Percentiles rank a stretch among this genome's conserved stretches.
These are phyloP conservation scores for Amphiura filiformis DNA, from an alignment of 35 echinoderm and acorn worm genomes.

Conservation along the genomic window DNA sequence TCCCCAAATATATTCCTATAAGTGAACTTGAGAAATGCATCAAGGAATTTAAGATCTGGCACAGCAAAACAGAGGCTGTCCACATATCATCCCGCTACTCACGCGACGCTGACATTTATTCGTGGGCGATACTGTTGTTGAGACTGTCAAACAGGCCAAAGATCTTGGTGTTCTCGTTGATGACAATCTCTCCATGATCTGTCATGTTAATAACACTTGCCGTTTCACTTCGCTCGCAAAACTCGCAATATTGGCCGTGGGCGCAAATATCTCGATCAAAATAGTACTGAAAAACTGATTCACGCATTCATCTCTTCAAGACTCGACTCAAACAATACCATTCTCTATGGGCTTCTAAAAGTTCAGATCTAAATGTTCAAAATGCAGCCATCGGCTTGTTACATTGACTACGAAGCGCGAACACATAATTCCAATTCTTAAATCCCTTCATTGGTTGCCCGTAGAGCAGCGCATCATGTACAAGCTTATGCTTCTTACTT, in stretches of 20 bases:
- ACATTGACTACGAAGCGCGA: neutral
- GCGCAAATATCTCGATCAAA: constrained; percentile 26
- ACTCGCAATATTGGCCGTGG: constrained; percentile 26
- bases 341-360: constrained; percentile 9
- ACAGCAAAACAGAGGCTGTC: too few species aligned
- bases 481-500: neutral
- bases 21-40: too few species aligned
- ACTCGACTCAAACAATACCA: constrained; percentile 12
- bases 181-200: too few species aligned
- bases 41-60: too few species aligned
- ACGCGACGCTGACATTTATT: too few species aligned
- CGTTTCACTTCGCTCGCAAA: neutral
- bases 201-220: neutral
- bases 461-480: neutral
- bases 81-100: too few species aligned
- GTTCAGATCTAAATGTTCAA: neutral
- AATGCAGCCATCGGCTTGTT: constrained; percentile 6
- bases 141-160: too few species aligned
- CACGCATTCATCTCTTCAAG: constrained; percentile 34
- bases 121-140: too few species aligned
- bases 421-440: neutral
- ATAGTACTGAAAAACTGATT: constrained; percentile 23
- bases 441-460: neutral
- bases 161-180: too few species aligned
- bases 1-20: too few species aligned